Evolutionary conservation across 2,888 invertebrate genomes (phyloP).

Genomic region (Aspidiotus rigidus): DNA sequence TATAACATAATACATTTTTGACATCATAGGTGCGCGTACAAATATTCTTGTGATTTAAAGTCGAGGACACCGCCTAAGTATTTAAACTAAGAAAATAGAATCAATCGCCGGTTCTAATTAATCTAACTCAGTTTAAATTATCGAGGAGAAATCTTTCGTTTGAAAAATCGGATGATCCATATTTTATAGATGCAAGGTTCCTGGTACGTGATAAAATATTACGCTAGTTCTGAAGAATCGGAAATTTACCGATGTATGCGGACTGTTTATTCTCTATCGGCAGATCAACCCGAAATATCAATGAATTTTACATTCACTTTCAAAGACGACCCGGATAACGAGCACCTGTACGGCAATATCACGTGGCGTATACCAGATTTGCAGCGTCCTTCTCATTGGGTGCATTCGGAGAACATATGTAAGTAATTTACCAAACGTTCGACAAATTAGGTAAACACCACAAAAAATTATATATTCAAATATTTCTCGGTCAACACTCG

Average conservation of each 20-base stretch:
- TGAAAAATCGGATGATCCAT: neutral
- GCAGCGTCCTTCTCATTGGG: slow-evolving; percentile 71
- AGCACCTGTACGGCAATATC: slow-evolving; percentile 71
- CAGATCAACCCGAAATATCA: slow-evolving; percentile 39
- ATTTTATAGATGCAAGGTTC: slow-evolving; percentile 60
- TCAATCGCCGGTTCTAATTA: no score
- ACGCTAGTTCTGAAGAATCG: slow-evolving; percentile 79
- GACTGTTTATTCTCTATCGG: slow-evolving; percentile 55
- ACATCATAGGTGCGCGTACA: no score
- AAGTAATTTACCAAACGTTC: slow-evolving; percentile 42
- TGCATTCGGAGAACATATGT: slow-evolving; percentile 77
- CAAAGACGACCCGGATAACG: slow-evolving; percentile 71
- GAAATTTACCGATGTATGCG: slow-evolving; percentile 78
- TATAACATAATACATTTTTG: no score
- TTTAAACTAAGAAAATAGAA: no score
- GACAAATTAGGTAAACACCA: no score
- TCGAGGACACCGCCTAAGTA: no score
- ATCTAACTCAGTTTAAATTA: no score
- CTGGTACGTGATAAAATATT: slow-evolving; percentile 82
- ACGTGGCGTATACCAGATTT: slow-evolving; percentile 73
- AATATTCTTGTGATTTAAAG: no score
- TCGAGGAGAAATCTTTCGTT: neutral
- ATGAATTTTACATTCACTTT: slow-evolving; percentile 86
- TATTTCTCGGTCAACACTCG: no score
- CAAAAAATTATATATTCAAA: no score